Evolutionary conservation across 2,113 vertebrate genomes (phyloP).

Genomic region (Xyliphius kryptos): DNA sequence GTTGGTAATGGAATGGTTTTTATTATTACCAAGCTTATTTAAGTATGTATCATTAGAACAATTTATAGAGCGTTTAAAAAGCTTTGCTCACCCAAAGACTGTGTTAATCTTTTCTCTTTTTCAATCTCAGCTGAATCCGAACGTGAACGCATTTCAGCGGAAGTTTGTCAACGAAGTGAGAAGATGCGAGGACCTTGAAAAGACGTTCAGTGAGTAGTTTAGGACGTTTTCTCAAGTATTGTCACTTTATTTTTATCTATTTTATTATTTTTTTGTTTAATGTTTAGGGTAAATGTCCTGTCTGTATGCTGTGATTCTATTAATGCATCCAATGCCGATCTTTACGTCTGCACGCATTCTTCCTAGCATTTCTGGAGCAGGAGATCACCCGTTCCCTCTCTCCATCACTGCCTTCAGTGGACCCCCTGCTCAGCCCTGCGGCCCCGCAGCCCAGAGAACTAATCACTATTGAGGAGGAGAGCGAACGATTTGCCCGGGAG

Average conservation of each 20-base stretch:
- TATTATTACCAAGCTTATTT: no score
- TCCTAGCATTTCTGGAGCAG: conserved; percentile 69
- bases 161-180: conserved; percentile 75
- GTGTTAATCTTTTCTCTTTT: no score
- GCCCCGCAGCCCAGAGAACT: conserved; percentile 68
- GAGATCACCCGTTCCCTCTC: conserved; percentile 56
- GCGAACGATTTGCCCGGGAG: conserved; percentile 66
- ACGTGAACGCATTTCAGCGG: conserved; percentile 74
- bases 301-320: no score
- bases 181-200: conserved; percentile 80
- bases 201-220: conserved; percentile 75
- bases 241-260: no score
- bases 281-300: no score
- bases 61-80: no score
- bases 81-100: no score
- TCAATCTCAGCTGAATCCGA: conserved; percentile 67
- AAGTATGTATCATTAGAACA: no score
- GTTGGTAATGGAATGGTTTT: no score
- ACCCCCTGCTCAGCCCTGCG: conserved; percentile 43
- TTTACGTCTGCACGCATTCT: background rate
- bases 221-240: no score
- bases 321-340: background rate
- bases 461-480: conserved; percentile 71
- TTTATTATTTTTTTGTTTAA: no score
- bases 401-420: conserved; percentile 39